Base-by-base conservation (phyloP, 1,140 invertebrate species). In the Trissolcus basalis region DNA sequence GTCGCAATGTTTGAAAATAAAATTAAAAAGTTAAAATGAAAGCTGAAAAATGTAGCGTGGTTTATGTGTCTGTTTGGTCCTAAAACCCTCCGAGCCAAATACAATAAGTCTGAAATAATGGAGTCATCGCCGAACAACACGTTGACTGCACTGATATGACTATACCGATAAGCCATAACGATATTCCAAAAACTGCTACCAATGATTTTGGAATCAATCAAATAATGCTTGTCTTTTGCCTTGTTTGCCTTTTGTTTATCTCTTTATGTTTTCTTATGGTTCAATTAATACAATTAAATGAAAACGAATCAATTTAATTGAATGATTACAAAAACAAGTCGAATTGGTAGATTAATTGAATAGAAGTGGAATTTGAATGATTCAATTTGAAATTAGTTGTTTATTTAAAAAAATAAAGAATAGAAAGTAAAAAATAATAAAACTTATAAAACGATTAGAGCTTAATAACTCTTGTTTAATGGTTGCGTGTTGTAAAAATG, bases 21-120 rank as follows among this genome's bases (percentile, higher is more conserved):
- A 77, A 77, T 77, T 77, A 68, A 77, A 61, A 71, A 68, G 64
- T 53, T 65, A 65, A 65, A 76, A 76, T 56, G 55, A 76, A 67
- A 64, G 68, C 68, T 71, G 74, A 77, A 67, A 71, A 71, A 77
- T 77, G 55, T 77, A 56, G 43, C 56, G 54, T 64, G 51, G 48
- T 76, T 76, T 76, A 77, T 77, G 60, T 58, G 47, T 33, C 19
- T 50, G 47, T 33, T 32, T 63, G 13, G 45, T 8, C 12, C 13
- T 8, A 9, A 68, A 64, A 32, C 48, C 35, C 65, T 76, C 35
- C 32, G 19, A 69, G 65, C 19, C 53, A 69, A 54, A 56, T 56
- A 41, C 47, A 55, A n/a, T n/a, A n/a, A 53, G 12, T 50, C 35
- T 47, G 11, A 44, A 71, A 71, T 63, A 39, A 55, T 71, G 53